Percentiles rank a stretch among this genome's conserved stretches.
These are phyloP conservation scores for Leptatherina wallacei DNA, from an alignment of 2,797 vertebrate genomes.

Conservation along the genomic window DNA sequence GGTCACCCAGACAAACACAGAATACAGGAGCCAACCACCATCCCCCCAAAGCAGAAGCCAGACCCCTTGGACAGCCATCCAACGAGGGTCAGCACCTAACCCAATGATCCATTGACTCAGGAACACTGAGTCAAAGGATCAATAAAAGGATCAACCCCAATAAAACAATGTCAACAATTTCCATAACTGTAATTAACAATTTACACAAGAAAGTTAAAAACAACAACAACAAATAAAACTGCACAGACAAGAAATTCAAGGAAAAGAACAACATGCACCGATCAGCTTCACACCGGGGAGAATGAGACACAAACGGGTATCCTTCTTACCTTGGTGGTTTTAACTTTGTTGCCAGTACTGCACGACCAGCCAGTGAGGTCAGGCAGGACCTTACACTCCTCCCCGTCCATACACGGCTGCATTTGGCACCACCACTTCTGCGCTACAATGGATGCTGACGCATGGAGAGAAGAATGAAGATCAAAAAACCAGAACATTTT, in stretches of 20 bases:
- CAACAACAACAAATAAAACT: not conserved
- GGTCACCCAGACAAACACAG: too few relatives aligned
- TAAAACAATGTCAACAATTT: slow-evolving; percentile 30
- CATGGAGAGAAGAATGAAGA: slow-evolving; percentile 10
- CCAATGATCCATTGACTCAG: too few relatives aligned
- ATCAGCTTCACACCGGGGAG: not conserved
- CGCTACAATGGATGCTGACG: slow-evolving; percentile 83
- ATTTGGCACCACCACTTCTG: slow-evolving; percentile 90
- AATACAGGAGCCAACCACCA: too few relatives aligned
- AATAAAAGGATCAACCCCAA: not conserved
- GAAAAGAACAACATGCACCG: not conserved
- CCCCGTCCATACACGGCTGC: slow-evolving; percentile 85
- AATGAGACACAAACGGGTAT: not conserved
- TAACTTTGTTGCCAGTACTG: slow-evolving; percentile 88
- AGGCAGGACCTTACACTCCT: slow-evolving; percentile 85
- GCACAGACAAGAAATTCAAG: slow-evolving; percentile 1
- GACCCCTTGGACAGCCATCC: too few relatives aligned
- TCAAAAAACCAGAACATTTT: not conserved
- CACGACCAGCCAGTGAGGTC: slow-evolving; percentile 87
- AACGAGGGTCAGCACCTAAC: too few relatives aligned
- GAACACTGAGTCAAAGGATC: too few relatives aligned
- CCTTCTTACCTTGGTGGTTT: slow-evolving; percentile 86
- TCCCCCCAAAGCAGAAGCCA: too few relatives aligned
- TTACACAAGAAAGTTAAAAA: not conserved
- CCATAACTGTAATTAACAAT: slow-evolving; percentile 13